phyloP scores from a whole-genome alignment of 2,113 vertebrate genomes.

The Chamaetylas fuelleborni region DNA sequence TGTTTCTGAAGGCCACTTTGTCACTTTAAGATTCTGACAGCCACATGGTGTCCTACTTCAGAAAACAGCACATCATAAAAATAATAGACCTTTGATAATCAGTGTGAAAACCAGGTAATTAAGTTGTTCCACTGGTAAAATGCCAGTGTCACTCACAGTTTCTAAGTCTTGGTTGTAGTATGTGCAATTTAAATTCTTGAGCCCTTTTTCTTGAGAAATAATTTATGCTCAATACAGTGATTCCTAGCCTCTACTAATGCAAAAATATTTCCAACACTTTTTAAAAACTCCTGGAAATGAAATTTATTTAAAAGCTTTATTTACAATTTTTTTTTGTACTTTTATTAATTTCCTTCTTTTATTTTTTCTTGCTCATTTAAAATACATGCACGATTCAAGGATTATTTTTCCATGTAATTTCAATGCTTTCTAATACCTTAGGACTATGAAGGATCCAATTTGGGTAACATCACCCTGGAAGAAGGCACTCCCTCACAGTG shows the following conservation, averaged over 20 bases:
- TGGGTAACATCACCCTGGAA: background rate
- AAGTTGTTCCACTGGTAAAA: background rate
- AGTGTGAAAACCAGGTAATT: background rate
- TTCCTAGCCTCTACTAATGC: background rate
- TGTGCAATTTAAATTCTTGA: background rate
- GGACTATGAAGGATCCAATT: background rate
- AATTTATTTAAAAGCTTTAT: background rate
- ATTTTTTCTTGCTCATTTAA: background rate
- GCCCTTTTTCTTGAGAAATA: background rate
- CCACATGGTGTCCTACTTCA: background rate
- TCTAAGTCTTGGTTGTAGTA: background rate
- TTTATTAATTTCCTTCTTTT: background rate
- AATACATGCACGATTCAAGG: background rate
- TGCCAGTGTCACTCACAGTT: background rate
- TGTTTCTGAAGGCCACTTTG: background rate
- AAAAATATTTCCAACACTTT: background rate
- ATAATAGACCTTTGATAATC: background rate
- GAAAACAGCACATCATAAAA: background rate
- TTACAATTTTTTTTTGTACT: background rate
- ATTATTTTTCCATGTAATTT: background rate
- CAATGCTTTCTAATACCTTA: background rate
- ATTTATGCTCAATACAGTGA: background rate
- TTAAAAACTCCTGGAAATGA: background rate
- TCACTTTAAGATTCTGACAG: background rate
- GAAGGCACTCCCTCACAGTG: background rate